phyloP scores from a whole-genome alignment of 2,797 vertebrate genomes.

The Geotrypetes seraphini region DNA sequence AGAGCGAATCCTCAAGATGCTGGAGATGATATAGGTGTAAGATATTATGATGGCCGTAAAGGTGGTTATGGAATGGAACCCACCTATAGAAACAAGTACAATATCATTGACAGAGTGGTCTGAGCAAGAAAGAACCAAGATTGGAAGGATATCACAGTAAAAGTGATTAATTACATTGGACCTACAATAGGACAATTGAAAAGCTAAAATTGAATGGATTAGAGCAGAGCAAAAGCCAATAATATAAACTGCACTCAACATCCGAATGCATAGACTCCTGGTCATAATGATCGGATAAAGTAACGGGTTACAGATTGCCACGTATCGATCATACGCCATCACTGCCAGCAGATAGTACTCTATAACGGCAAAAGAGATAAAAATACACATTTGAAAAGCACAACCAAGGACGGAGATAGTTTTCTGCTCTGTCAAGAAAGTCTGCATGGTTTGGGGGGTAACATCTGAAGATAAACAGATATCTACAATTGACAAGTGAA shows the following conservation, averaged over 20 bases:
- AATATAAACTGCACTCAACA: slow-evolving; percentile 1
- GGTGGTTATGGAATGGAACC: slow-evolving; percentile 4
- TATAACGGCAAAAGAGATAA: slow-evolving; percentile 4
- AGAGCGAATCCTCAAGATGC: not conserved
- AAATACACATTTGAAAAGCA: slow-evolving; percentile 3
- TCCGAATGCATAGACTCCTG: not conserved
- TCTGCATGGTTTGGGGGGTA: slow-evolving; percentile 1
- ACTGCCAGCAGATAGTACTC: slow-evolving; percentile 7
- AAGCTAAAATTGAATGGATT: slow-evolving; percentile 7
- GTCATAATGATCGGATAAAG: not conserved
- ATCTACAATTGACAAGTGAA: slow-evolving; percentile 11
- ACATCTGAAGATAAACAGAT: slow-evolving; percentile 3
- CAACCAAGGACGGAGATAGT: slow-evolving; percentile 2
- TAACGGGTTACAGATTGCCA: slow-evolving; percentile 6
- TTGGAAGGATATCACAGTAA: slow-evolving; percentile 7
- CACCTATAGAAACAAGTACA: slow-evolving; percentile 8
- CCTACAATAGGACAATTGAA: slow-evolving; percentile 4
- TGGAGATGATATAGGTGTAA: slow-evolving; percentile 4
- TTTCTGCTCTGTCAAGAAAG: not conserved
- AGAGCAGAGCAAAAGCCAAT: slow-evolving; percentile 2
- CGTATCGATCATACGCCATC: slow-evolving; percentile 9
- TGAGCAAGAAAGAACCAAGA: slow-evolving; percentile 3
- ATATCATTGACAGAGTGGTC: slow-evolving; percentile 3
- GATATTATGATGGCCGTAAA: slow-evolving; percentile 1
- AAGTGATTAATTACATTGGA: slow-evolving; percentile 7